phyloP scores from a whole-genome alignment of 2,888 invertebrate genomes.

The Tiphia femorata region DNA sequence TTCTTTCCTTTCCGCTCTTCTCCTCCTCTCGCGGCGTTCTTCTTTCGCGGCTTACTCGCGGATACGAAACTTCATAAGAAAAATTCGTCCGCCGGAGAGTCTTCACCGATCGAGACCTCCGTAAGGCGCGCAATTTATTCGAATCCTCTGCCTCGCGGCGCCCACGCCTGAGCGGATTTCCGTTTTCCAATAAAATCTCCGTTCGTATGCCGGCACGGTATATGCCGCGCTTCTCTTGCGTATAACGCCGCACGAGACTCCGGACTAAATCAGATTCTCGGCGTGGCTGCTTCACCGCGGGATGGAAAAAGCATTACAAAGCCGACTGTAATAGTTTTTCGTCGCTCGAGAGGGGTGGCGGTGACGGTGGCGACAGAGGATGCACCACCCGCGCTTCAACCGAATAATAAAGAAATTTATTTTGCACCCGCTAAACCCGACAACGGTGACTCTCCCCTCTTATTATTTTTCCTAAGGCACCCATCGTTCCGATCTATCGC shows the following conservation, averaged over 20 bases:
- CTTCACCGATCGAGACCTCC: conserved; percentile 35
- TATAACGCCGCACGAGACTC: conserved; percentile 13
- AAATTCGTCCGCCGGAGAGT: conserved; percentile 32
- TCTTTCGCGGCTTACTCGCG: not conserved
- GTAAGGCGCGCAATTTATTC: conserved; percentile 57
- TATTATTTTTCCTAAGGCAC: too few relatives aligned
- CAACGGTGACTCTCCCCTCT: too few relatives aligned
- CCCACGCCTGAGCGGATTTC: conserved; percentile 49
- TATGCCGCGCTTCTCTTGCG: conserved; percentile 8
- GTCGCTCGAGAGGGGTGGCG: too few relatives aligned
- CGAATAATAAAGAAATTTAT: too few relatives aligned
- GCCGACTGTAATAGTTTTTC: conserved; percentile 29
- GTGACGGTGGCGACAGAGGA: too few relatives aligned
- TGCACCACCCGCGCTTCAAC: too few relatives aligned
- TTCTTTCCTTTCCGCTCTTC: conserved; percentile 14
- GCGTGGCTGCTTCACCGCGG: not conserved
- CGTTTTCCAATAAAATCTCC: conserved; percentile 52
- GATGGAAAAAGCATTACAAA: conserved; percentile 30
- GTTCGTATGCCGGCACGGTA: conserved; percentile 28
- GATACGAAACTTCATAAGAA: conserved; percentile 15
- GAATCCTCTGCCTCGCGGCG: conserved; percentile 42
- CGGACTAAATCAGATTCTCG: conserved; percentile 29
- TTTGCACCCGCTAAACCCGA: too few relatives aligned
- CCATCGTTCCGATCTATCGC: too few relatives aligned
- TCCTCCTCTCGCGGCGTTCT: conserved; percentile 26